Evolutionary conservation across 2,888 invertebrate species (phyloP).

Genomic region (Campopleginae sp.): DNA sequence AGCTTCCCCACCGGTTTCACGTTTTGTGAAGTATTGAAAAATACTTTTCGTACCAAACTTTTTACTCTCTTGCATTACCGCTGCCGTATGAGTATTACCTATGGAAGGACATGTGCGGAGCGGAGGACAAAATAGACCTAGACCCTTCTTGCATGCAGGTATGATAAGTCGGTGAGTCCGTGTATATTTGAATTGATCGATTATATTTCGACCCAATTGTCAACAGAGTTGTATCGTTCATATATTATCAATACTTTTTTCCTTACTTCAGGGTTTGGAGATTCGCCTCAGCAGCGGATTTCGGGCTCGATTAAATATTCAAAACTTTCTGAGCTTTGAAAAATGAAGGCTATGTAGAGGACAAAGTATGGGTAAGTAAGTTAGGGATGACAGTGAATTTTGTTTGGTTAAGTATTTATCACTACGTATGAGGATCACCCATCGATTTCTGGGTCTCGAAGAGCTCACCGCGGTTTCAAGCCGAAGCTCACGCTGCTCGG

Average conservation of each 20-base stretch:
- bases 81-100: conserved; percentile 36
- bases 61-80: conserved; percentile 41
- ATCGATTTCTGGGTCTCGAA: conserved; percentile 58
- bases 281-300: background rate
- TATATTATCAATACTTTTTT: conserved; percentile 28
- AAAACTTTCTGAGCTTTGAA: background rate
- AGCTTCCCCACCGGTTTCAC: conserved; percentile 29
- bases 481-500: conserved; percentile 54
- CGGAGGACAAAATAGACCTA: conserved; percentile 30
- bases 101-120: conserved; percentile 40
- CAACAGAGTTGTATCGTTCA: conserved; percentile 20
- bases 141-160: background rate
- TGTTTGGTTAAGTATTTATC: conserved; percentile 34
- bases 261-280: background rate
- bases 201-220: conserved; percentile 6
- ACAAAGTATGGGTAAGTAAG: background rate
- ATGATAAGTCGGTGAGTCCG: background rate
- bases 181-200: background rate
- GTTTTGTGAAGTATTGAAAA: conserved; percentile 52
- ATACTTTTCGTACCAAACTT: conserved; percentile 64
- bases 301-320: background rate
- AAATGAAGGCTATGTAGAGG: background rate
- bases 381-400: conserved; percentile 40
- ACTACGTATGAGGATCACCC: conserved; percentile 50
- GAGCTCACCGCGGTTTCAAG: conserved; percentile 51